Evolutionary conservation across 1,140 invertebrate genomes (phyloP).

Genomic region (Brachionus rubens): DNA sequence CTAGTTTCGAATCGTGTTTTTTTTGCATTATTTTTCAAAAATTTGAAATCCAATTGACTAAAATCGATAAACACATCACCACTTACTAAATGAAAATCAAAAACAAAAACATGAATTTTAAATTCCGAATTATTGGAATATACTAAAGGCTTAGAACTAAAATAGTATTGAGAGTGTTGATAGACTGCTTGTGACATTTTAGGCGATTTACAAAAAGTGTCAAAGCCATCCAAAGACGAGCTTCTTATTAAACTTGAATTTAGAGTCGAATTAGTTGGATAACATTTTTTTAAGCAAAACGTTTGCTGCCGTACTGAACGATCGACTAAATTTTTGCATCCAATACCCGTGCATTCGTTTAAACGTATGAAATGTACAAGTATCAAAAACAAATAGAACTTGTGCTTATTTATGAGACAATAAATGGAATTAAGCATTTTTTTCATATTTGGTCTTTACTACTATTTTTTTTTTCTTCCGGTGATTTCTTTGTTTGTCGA

Average conservation of each 20-base stretch:
- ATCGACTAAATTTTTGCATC: not conserved
- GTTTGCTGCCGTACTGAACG: not conserved
- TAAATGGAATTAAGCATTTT: not conserved
- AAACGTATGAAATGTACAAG: not conserved
- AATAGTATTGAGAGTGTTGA: not conserved
- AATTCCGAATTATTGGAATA: not conserved
- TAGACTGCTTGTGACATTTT: not conserved
- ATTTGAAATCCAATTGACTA: not conserved
- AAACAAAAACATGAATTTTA: not conserved
- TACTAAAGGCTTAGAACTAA: not conserved
- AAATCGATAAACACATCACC: slow-evolving; percentile 15
- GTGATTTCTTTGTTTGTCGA: no score
- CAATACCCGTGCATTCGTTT: not conserved
- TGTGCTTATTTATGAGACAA: not conserved
- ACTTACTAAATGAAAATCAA: slow-evolving; percentile 14
- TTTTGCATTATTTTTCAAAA: not conserved
- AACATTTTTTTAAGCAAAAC: not conserved
- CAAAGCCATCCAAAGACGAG: not conserved
- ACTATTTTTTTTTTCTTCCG: not conserved
- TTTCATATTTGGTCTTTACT: not conserved
- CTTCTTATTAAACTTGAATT: not conserved
- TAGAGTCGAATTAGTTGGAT: no score
- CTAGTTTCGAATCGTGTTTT: not conserved
- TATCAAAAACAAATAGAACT: not conserved
- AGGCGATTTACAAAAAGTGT: not conserved